Conservation (phyloP, 1,140 invertebrate species). For the Drosophila pectinifera region DNA sequence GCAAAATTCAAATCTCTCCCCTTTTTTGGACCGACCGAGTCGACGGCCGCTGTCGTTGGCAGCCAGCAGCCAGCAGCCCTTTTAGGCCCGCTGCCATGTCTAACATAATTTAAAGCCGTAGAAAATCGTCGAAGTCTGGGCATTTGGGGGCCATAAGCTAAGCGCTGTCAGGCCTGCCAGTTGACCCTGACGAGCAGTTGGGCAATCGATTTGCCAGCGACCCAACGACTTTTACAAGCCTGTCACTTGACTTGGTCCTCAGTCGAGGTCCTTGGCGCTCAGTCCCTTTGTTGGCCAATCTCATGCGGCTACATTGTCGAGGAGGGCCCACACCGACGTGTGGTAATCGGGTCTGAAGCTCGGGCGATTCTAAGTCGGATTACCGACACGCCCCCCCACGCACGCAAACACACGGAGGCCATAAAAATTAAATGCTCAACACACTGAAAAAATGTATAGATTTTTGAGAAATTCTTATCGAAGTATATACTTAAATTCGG, state of each 20-base stretch:
- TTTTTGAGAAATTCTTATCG: neutral
- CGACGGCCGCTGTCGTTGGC: conserved; percentile 39
- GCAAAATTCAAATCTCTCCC: conserved; percentile 75
- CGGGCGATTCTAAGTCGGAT: conserved; percentile 46
- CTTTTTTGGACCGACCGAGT: conserved; percentile 21
- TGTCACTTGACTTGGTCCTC: conserved; percentile 64
- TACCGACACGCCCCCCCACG: conserved; percentile 47
- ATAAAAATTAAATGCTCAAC: conserved; percentile 38
- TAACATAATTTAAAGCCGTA: conserved; percentile 79
- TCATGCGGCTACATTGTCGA: conserved; percentile 45
- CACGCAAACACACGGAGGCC: conserved; percentile 21
- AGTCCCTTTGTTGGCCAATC: conserved; percentile 33
- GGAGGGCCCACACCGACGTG: conserved; percentile 44
- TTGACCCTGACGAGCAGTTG: conserved; percentile 76
- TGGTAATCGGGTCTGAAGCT: conserved; percentile 43
- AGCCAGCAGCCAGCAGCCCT: conserved; percentile 32
- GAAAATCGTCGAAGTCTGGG: conserved; percentile 28
- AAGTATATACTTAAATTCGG: neutral
- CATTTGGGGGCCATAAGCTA: conserved; percentile 64
- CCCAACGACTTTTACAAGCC: conserved; percentile 64
- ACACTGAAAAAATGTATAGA: neutral
- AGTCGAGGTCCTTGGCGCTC: neutral
- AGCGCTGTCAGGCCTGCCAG: conserved; percentile 65
- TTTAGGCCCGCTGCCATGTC: conserved; percentile 67
- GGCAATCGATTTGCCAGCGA: conserved; percentile 69